Evolutionary conservation across 2,888 invertebrate species (phyloP), one percentile per base, ranked within the genome.

Genomic region (Tinea semifulvella): DNA sequence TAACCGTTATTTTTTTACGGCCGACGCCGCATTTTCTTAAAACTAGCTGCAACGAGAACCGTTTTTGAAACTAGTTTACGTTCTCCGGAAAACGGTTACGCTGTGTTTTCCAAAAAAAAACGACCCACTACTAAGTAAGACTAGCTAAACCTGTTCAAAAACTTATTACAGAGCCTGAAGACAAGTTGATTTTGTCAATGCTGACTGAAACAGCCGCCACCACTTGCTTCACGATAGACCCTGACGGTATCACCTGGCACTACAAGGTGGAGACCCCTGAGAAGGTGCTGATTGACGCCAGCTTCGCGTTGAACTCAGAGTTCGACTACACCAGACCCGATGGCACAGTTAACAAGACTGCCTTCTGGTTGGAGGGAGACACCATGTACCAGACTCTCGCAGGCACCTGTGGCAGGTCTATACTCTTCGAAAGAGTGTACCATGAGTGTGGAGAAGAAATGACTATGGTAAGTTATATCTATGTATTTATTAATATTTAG

Each of bases 401-500:
- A 6, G 42, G 43, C 18, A 40, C 48, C 1, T 39, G 38, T n/a
- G 49, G 50, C 19, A 47, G 36, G 8, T 14, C 25, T 1, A 31
- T 52, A 1, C 16, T 48, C 10, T 43, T 50, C 26, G 47, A 46
- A 43, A 48, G 52, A 31, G 19, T 26, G 11, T 52, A 50, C 20
- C 27, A 42, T 11, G n/a, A n/a, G n/a, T n/a, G n/a, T n/a, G 49
- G 45, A 10, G 46, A 46, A 6, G 31, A 18, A 4, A 28, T 50
- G 43, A 52, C 42, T 16, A 27, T 52, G 50, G 52, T 52, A 42
- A 50, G 49, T 45, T n/a, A n/a, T n/a, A n/a, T n/a, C n/a, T n/a
- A n/a, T n/a, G n/a, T n/a, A n/a, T n/a, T n/a, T n/a, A n/a, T n/a
- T n/a, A n/a, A n/a, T n/a, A n/a, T n/a, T n/a, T n/a, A n/a, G n/a